Percentiles rank a stretch among this genome's conserved stretches.
These are phyloP conservation scores for Venustaconcha ellipsiformis DNA, from an alignment of 1,140 invertebrate species.

Conservation along the genomic window DNA sequence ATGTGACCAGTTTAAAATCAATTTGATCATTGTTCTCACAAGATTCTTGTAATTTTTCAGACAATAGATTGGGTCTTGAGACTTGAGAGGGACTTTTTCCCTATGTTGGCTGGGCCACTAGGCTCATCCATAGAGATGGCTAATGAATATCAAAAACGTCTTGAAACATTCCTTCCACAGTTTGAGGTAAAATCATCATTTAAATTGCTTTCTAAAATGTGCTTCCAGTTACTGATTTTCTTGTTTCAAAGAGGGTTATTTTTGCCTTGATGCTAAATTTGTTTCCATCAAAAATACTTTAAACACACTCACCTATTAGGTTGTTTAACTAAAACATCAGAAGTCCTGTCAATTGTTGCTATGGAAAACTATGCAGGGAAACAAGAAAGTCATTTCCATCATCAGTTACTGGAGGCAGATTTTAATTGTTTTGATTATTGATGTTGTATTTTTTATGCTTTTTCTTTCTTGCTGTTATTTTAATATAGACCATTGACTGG, in stretches of 20 bases:
- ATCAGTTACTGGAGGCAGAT: background rate
- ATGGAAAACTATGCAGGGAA: background rate
- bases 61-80: constrained; percentile 82
- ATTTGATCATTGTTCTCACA: too few relatives aligned
- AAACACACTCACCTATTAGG: too few relatives aligned
- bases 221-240: constrained; percentile 1
- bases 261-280: too few relatives aligned
- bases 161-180: constrained; percentile 65
- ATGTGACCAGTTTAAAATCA: background rate
- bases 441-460: constrained; percentile 13
- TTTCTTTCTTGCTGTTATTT: constrained; percentile 6
- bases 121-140: constrained; percentile 62
- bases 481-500: constrained; percentile 64
- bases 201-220: background rate
- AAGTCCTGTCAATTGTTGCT: too few relatives aligned
- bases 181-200: constrained; percentile 57
- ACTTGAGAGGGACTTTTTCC: constrained; percentile 82
- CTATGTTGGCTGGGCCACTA: constrained; percentile 78
- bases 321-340: too few relatives aligned
- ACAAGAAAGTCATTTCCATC: background rate
- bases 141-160: constrained; percentile 57
- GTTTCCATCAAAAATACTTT: too few relatives aligned
- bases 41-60: constrained; percentile 67
- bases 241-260: background rate
- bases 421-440: constrained; percentile 6